Conservation (phyloP, 1,140 invertebrate species). For the Onthophagus taurus region DNA sequence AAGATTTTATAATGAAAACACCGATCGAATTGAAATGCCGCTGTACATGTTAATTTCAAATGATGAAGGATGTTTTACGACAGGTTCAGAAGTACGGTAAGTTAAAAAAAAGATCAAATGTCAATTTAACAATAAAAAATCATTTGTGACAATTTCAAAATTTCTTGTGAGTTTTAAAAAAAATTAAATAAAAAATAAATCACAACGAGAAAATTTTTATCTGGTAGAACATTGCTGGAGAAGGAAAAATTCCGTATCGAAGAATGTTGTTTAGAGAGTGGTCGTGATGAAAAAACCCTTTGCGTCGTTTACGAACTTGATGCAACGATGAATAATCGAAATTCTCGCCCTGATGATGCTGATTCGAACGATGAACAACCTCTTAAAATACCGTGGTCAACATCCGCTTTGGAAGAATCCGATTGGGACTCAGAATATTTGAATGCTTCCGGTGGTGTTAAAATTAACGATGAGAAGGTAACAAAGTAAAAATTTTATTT, state of each 20-base stretch:
- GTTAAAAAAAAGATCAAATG: conserved; percentile 1
- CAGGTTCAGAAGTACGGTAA: conserved; percentile 29
- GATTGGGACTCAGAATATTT: conserved; percentile 9
- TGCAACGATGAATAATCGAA: conserved; percentile 9
- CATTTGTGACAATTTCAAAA: background rate
- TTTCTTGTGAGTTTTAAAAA: no score
- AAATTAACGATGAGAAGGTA: conserved; percentile 9
- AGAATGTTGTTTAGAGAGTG: background rate
- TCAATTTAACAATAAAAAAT: background rate
- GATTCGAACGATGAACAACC: background rate
- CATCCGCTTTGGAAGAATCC: conserved; percentile 1
- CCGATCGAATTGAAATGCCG: conserved; percentile 38
- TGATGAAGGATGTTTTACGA: conserved; percentile 28
- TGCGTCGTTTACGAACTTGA: conserved; percentile 8
- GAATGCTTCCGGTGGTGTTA: background rate
- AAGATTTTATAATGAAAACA: conserved; percentile 31
- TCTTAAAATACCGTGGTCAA: conserved; percentile 1
- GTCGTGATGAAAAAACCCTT: background rate
- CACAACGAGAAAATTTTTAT: no score
- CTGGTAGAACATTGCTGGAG: background rate
- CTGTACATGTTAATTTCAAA: conserved; percentile 33
- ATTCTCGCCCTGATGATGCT: conserved; percentile 2
- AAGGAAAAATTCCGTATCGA: conserved; percentile 1
- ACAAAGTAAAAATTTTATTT: no score
- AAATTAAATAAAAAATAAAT: no score